phyloP scores from a whole-genome alignment of 2,113 vertebrate genomes.

The Sardina pilchardus region DNA sequence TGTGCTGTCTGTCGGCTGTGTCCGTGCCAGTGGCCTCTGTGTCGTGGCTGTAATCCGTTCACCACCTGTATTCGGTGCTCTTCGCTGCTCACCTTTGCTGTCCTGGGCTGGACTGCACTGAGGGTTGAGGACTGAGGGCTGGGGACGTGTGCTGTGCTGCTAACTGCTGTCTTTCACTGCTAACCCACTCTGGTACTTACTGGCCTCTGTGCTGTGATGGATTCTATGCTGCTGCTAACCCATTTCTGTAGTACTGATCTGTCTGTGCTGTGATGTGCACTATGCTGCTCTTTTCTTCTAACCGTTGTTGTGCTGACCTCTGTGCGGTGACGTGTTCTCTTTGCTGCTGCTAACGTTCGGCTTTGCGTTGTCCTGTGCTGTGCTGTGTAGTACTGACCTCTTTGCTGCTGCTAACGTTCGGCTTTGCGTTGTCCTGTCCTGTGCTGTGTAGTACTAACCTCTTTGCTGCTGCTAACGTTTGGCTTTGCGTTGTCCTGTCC shows the following conservation, averaged over 20 bases:
- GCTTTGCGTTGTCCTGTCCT: no score
- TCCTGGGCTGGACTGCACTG: background rate
- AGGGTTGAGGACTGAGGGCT: background rate
- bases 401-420: no score
- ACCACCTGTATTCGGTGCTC: background rate
- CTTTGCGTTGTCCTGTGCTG: no score
- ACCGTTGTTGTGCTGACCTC: no score
- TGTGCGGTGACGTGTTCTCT: no score
- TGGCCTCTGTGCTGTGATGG: background rate
- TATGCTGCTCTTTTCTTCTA: background rate
- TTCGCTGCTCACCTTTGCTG: slow-evolving; percentile 1
- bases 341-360: no score
- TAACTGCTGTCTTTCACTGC: slow-evolving; percentile 18
- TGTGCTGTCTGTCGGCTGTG: background rate
- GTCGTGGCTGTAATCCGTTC: background rate
- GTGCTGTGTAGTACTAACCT: no score
- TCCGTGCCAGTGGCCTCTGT: background rate
- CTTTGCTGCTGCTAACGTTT: no score
- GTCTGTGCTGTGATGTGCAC: background rate
- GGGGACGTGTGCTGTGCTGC: background rate
- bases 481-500: no score
- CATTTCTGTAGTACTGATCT: slow-evolving; percentile 17
- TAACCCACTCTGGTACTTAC: slow-evolving; percentile 15
- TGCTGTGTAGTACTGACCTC: no score
- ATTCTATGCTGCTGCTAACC: background rate